These are phyloP conservation scores for Crenuchus spilurus DNA, from an alignment of 2,797 vertebrate genomes.

Conservation along the genomic window DNA sequence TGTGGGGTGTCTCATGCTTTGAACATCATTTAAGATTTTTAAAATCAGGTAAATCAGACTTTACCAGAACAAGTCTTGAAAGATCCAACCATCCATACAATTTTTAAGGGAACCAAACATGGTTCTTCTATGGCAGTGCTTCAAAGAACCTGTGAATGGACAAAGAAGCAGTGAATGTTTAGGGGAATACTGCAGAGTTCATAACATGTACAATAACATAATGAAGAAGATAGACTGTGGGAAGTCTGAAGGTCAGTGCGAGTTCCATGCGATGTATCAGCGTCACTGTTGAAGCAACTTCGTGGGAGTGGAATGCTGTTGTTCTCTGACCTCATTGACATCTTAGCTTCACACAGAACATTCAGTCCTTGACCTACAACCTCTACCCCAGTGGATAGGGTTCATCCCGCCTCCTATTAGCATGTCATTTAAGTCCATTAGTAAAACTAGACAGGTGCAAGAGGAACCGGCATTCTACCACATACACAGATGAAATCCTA, in stretches of 20 bases:
- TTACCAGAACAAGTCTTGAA: too few relatives aligned
- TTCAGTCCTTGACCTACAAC: slow-evolving; percentile 43
- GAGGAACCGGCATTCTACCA: not conserved
- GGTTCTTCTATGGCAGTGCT: too few relatives aligned
- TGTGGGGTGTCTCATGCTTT: too few relatives aligned
- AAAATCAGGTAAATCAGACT: too few relatives aligned
- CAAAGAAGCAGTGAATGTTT: not conserved
- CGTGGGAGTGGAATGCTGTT: slow-evolving; percentile 19
- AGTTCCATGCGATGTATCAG: not conserved
- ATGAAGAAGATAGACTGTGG: not conserved
- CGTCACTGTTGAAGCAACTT: not conserved
- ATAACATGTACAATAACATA: not conserved
- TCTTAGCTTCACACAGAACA: slow-evolving; percentile 26
- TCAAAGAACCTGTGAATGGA: not conserved
- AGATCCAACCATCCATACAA: too few relatives aligned
- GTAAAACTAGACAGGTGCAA: not conserved
- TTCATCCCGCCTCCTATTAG: slow-evolving; percentile 22
- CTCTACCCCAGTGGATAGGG: slow-evolving; percentile 7
- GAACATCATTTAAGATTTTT: too few relatives aligned
- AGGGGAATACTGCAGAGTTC: not conserved
- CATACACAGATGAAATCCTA: too few relatives aligned
- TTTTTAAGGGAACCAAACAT: not conserved
- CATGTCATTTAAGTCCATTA: slow-evolving; percentile 9
- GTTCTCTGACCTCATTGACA: slow-evolving; percentile 16
- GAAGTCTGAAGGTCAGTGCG: not conserved